phyloP scores from a whole-genome alignment of 2,113 vertebrate species.

The Morone chrysops region DNA sequence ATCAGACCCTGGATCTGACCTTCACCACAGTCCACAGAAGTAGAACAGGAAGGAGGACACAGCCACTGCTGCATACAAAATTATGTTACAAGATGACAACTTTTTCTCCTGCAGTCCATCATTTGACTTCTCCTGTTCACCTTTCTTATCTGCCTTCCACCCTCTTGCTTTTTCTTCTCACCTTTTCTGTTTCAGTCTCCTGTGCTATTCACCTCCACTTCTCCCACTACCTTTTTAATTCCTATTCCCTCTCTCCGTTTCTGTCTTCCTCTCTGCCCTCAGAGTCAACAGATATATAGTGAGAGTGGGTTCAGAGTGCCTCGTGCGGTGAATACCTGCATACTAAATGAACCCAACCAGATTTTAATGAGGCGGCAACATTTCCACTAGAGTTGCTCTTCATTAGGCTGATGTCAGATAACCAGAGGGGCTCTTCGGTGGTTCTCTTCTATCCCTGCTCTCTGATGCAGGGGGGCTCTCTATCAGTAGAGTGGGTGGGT shows the following conservation, averaged over 20 bases:
- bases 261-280: constrained; percentile 31
- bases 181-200: background rate
- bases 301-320: constrained; percentile 30
- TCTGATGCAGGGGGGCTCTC: constrained; percentile 15
- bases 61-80: constrained; percentile 2
- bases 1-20: constrained; percentile 24
- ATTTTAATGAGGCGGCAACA: constrained; percentile 62
- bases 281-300: constrained; percentile 34
- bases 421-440: constrained; percentile 32
- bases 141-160: constrained; percentile 22
- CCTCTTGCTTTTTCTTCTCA: background rate
- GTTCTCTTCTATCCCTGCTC: constrained; percentile 41
- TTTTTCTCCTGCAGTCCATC: constrained; percentile 25
- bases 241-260: constrained; percentile 9
- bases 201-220: background rate
- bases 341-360: constrained; percentile 43
- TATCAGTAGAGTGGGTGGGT: constrained; percentile 36
- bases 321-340: constrained; percentile 40
- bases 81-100: background rate
- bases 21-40: constrained; percentile 12
- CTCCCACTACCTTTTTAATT: constrained; percentile 1
- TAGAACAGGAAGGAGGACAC: background rate
- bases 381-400: constrained; percentile 56
- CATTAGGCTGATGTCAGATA: constrained; percentile 56
- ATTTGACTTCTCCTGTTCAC: constrained; percentile 21